A percentile compares a stretch with the other conserved stretches of the same genome.
Conservation (phyloP, 2,113 vertebrate genomes). For the Tragelaphus strepsiceros region DNA sequence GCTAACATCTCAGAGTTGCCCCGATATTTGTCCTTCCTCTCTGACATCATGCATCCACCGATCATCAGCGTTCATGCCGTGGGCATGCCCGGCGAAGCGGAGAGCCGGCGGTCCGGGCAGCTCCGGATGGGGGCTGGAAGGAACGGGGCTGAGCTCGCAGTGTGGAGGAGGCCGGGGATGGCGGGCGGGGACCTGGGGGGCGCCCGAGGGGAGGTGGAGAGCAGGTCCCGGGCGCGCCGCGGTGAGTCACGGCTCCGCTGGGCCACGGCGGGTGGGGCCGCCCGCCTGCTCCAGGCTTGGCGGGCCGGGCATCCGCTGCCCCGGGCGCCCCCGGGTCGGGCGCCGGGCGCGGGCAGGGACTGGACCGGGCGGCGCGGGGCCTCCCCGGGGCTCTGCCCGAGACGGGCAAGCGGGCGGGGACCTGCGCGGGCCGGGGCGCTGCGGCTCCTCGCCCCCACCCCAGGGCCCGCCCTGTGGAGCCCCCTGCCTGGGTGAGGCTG, state of each 20-base stretch:
- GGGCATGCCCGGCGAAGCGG: rapidly evolving
- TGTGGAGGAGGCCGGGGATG: neutral
- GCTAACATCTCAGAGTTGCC: neutral
- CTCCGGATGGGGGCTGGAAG: neutral
- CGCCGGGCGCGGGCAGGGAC: too few relatives aligned
- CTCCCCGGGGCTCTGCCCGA: neutral
- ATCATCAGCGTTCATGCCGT: neutral
- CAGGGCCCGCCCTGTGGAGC: neutral
- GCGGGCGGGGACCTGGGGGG: neutral
- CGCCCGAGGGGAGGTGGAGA: neutral
- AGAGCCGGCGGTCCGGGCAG: neutral
- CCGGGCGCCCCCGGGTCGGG: too few relatives aligned
- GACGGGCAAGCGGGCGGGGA: neutral
- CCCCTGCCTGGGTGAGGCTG: too few relatives aligned
- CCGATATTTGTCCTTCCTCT: neutral
- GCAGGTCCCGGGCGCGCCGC: neutral
- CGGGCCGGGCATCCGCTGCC: neutral
- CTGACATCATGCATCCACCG: neutral
- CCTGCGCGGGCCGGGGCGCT: neutral
- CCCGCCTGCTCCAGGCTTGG: neutral
- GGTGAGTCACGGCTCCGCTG: neutral
- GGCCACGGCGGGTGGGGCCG: neutral
- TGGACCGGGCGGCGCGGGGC: too few relatives aligned
- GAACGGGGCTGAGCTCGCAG: neutral
- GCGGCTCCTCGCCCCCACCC: neutral